phyloP scores from a whole-genome alignment of 2,797 vertebrate species.

The Paramormyrops hopkinsi region DNA sequence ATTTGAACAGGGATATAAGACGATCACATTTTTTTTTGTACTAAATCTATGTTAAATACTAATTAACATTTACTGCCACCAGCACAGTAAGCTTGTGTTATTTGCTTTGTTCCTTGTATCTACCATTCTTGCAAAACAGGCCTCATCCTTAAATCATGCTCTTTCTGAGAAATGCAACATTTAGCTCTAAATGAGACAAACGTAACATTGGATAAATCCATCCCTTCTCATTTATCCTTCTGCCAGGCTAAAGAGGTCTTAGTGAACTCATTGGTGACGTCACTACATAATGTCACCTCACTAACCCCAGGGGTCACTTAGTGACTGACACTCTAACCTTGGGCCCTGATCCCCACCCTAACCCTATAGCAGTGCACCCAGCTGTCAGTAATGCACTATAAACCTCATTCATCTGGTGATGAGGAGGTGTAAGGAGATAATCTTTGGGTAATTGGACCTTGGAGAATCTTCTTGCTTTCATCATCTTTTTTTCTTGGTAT shows the following conservation, averaged over 20 bases:
- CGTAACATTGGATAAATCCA: conserved; percentile 63
- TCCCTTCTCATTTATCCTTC: conserved; percentile 62
- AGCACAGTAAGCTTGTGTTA: background rate
- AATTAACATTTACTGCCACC: background rate
- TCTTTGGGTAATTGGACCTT: conserved; percentile 93
- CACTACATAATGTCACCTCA: conserved; percentile 69
- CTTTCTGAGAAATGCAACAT: conserved; percentile 42
- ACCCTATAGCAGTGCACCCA: conserved; percentile 76
- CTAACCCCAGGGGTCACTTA: conserved; percentile 69
- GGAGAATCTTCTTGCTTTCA: conserved; percentile 72
- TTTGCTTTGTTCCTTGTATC: conserved; percentile 58
- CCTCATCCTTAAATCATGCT: conserved; percentile 43
- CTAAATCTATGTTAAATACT: background rate
- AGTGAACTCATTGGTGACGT: conserved; percentile 62
- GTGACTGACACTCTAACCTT: conserved; percentile 79
- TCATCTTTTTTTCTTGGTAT: conserved; percentile 41
- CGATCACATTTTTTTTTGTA: background rate
- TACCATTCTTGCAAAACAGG: conserved; percentile 41
- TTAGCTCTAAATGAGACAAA: conserved; percentile 41
- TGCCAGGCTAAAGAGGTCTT: conserved; percentile 50
- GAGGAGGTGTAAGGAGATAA: conserved; percentile 86
- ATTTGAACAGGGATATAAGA: background rate
- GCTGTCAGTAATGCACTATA: conserved; percentile 76
- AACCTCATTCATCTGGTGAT: conserved; percentile 81
- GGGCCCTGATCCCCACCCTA: conserved; percentile 66